Evolutionary conservation across 2,797 vertebrate genomes (phyloP), one percentile per base, ranked within the genome.

Genomic region (Novumbra hubbsi): DNA sequence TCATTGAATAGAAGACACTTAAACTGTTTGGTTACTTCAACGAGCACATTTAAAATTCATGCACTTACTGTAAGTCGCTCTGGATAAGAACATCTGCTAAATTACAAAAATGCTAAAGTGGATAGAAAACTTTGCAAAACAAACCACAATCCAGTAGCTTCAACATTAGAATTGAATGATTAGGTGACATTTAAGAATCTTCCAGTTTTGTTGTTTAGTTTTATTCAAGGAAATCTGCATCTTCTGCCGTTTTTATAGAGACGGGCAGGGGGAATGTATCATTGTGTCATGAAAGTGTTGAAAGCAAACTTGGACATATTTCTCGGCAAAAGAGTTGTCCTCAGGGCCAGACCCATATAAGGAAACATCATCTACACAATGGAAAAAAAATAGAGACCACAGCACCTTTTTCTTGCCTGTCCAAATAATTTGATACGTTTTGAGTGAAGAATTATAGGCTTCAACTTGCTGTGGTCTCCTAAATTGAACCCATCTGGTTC

Each of bases 61-160:
- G 34, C 34, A 38, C 34, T 38, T 38, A 38, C 34, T 38, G 34
- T 38, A 38, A 0, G 8, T 38, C 34, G 34, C 34, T 38, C 34
- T 6, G 34, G 34, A 38, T 38, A 38, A 38, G 34, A 38, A 34
- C 32, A 2, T 38, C 34, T 3, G 34, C 34, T 3, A 38, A 38
- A 38, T 38, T 4, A 38, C 34, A 5, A 3, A 38, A 38, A 38
- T 38, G 34, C 8, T 5, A 38, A 38, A 7, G 34, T 55, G 19
- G 52, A n/a, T 55, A 21, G n/a, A 55, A 52, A 55, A 55, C 19
- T 6, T n/a, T 55, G n/a, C 9, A 55, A 21, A 9, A 0, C 52
- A 21, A 21, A 55, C n/a, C n/a, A 55, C 52, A 55, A 55, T 55
- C 52, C 52, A 55, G 52, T 55, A 55, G n/a, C 52, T 52, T 52